Base-by-base conservation (phyloP, 2,113 vertebrate species). In the Forbesichthys papilliferus region DNA sequence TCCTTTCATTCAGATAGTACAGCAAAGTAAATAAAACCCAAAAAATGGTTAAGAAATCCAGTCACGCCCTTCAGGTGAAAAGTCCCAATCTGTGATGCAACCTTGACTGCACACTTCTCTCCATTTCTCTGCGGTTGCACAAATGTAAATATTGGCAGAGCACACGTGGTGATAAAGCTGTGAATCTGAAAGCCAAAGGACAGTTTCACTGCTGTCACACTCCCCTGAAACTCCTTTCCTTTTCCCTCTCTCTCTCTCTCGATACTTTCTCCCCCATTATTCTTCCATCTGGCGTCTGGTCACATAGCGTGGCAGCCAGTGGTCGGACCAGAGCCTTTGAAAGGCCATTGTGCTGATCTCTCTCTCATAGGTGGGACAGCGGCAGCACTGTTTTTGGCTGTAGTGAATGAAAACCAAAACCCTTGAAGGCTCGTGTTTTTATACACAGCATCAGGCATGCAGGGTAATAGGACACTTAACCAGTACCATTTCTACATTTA, bases 291-390 rank as follows among this genome's bases (percentile, higher is more conserved):
- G 61, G 77, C 66, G 20, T 74, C 74, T 46, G 14, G 68, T 77
- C 68, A 73, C 75, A 70, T 79, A 71, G 53, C 74, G 83, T 80
- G 76, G 62, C 75, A 82, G 86, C 80, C 79, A 86, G 81, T 83
- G 79, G 77, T 89, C 86, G 88, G 83, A 86, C 87, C 81, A 84
- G 73, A 0, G 65, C 52, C 57, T 77, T 87, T 83, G 67, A 78
- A 68, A 71, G 76, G 12, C 70, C 81, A 83, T 89, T 89, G 86
- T 87, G 84, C 79, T 68, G 73, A 1, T 57, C 27, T 83, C 74
- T 78, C 67, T 61, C 59, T 1, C 55, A 13, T 20, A 27, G 2
- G 14, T 11, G 61, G 71, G 78, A 89, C 80, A 87, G 84, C 84
- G 85, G 82, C 16, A 55, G 70, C 84, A 66, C 84, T 87, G 84